Evolutionary conservation across 2,888 invertebrate genomes (phyloP).

Genomic region (Ceratothoa steindachneri): DNA sequence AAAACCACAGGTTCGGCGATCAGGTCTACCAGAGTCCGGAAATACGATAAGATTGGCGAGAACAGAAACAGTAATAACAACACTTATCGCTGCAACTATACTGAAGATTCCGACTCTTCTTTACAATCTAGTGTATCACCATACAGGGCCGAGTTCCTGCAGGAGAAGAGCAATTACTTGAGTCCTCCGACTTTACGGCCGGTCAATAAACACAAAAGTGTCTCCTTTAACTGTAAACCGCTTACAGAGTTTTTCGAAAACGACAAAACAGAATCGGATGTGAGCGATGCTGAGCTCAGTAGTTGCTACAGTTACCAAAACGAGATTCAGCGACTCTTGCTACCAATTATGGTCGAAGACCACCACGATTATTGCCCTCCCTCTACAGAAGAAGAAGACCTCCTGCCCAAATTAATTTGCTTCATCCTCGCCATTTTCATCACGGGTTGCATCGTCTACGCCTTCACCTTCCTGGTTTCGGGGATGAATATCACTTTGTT

Average conservation of each 20-base stretch:
- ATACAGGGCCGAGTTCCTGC: no score
- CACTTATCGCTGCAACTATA: no score
- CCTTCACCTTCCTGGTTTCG: constrained; percentile 25
- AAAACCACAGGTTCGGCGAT: no score
- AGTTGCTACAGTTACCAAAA: not conserved
- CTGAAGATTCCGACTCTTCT: no score
- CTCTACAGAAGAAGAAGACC: constrained; percentile 27
- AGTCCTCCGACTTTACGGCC: no score
- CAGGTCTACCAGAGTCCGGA: no score
- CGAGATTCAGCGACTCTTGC: not conserved
- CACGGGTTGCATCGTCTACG: constrained; percentile 29
- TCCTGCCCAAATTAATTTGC: constrained; percentile 31
- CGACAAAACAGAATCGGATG: not conserved
- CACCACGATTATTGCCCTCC: constrained; percentile 24
- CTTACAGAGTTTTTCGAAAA: not conserved
- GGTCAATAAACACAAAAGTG: not conserved
- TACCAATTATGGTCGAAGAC: not conserved
- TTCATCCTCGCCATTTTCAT: constrained; percentile 32
- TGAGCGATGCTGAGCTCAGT: not conserved
- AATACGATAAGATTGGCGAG: no score
- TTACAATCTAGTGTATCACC: no score
- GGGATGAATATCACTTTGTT: constrained; percentile 36
- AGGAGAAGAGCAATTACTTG: not conserved
- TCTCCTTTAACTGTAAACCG: not conserved
- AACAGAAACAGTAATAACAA: no score